Evolutionary conservation across 2,888 invertebrate genomes (phyloP), one percentile per base, ranked within the genome.

Genomic region (Drosophila vallismaia): DNA sequence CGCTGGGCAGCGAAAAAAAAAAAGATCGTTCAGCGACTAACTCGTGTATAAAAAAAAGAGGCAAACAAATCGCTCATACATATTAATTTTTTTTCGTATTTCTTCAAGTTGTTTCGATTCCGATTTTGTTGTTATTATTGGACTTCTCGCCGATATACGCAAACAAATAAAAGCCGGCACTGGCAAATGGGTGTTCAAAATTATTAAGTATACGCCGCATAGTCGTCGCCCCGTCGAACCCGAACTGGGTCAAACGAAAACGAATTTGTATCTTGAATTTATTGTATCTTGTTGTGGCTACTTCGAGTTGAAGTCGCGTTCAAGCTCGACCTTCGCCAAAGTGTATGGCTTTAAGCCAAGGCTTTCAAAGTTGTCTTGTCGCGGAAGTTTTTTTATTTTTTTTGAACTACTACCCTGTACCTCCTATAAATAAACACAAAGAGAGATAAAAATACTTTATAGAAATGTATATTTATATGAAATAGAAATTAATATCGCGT

Each of bases 101-200:
- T 44, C 19, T 44, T 33, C 49, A 40, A 31, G 49, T 36, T 42
- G 33, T 42, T 19, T n/a, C 40, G n/a, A 36, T 5, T 36, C 5
- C n/a, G 19, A 19, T 14, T 42, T 51, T 28, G 28, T 28, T 28
- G 28, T 28, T 28, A 28, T 28, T 28, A 6, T 50, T 51, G 48
- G 29, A 29, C 24, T 28, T 24, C 54, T 40, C 28, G 38, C 40
- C 45, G 29, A 68, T 33, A 66, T 29, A 58, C 44, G 67, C 70
- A 70, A 76, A 74, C 70, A 64, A 72, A 69, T 70, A 86, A 86
- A 86, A 67, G 82, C 82, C 82, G 82, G 82, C 80, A 86, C 19
- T 19, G 77, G 40, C 7, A 62, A 68, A 51, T 74, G 71, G 75
- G 60, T 62, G 40, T n/a, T 42, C 40, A 42, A 68, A 68, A 71